Conservation (phyloP, 2,888 invertebrate species). For the Pristionchus entomophagus region DNA sequence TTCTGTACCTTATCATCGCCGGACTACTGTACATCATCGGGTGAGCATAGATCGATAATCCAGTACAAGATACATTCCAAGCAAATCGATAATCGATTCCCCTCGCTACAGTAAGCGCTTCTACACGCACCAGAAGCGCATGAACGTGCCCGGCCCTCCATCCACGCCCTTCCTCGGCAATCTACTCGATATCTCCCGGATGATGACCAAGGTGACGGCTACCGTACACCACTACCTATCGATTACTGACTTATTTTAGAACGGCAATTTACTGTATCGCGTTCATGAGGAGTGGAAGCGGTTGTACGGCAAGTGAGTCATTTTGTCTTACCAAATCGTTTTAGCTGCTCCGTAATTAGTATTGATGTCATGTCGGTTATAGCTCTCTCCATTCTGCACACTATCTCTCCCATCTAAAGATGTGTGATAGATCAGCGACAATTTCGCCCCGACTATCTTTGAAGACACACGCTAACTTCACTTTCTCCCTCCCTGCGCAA, state of each 20-base stretch:
- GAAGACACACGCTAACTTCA: neutral
- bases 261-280: slow-evolving; percentile 33
- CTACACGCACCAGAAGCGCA: neutral
- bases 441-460: neutral
- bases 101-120: slow-evolving; percentile 20
- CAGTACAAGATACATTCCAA: too few species aligned
- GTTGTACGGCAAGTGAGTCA: slow-evolving; percentile 39
- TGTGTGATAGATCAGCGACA: slow-evolving; percentile 18
- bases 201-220: slow-evolving; percentile 24
- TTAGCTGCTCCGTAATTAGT: too few species aligned
- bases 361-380: too few species aligned
- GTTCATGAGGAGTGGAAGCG: slow-evolving; percentile 44
- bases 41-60: neutral
- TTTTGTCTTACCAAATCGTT: neutral
- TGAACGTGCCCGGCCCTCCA: neutral
- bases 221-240: neutral
- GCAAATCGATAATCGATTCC: neutral
- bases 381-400: too few species aligned
- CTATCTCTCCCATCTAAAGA: neutral
- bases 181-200: neutral
- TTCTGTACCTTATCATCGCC: neutral
- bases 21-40: neutral
- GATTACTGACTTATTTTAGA: slow-evolving; percentile 7
- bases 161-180: slow-evolving; percentile 40
- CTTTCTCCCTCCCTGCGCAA: neutral